Percentiles rank a stretch among this genome's conserved stretches.
These are phyloP conservation scores for Frieseomelitta varia DNA, from an alignment of 1,140 invertebrate genomes.

Conservation along the genomic window DNA sequence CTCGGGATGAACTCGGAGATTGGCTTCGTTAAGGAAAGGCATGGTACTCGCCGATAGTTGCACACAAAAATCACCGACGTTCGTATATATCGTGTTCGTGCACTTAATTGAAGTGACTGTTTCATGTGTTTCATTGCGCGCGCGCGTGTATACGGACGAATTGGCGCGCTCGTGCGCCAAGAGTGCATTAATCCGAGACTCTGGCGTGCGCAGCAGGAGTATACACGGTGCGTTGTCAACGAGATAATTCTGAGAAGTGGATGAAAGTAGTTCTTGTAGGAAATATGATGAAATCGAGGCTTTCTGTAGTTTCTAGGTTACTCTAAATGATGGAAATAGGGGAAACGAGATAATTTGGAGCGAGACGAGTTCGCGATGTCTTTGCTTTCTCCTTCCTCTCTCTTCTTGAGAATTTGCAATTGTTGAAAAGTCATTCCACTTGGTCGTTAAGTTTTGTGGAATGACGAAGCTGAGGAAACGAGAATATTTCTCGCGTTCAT, in stretches of 20 bases:
- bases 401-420: too few species aligned
- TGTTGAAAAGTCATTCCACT: too few species aligned
- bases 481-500: too few species aligned
- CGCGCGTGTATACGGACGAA: neutral
- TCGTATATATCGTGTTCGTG: neutral
- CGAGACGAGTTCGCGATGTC: neutral
- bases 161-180: neutral
- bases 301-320: neutral
- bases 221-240: slow-evolving; percentile 10
- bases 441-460: too few species aligned
- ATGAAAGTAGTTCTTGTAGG: neutral
- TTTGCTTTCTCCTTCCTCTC: too few species aligned
- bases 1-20: slow-evolving; percentile 57
- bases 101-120: slow-evolving; percentile 36
- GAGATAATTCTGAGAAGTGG: slow-evolving; percentile 15
- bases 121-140: neutral
- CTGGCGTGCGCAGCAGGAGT: neutral
- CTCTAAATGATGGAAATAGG: neutral
- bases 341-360: neutral
- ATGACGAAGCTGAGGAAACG: too few species aligned
- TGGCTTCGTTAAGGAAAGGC: slow-evolving; percentile 66
- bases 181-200: slow-evolving; percentile 51
- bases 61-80: slow-evolving; percentile 29
- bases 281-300: neutral
- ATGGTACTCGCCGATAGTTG: slow-evolving; percentile 37